These are phyloP conservation scores for Dolichallabes microphthalmus DNA, from an alignment of 2,113 vertebrate species.

Conservation along the genomic window DNA sequence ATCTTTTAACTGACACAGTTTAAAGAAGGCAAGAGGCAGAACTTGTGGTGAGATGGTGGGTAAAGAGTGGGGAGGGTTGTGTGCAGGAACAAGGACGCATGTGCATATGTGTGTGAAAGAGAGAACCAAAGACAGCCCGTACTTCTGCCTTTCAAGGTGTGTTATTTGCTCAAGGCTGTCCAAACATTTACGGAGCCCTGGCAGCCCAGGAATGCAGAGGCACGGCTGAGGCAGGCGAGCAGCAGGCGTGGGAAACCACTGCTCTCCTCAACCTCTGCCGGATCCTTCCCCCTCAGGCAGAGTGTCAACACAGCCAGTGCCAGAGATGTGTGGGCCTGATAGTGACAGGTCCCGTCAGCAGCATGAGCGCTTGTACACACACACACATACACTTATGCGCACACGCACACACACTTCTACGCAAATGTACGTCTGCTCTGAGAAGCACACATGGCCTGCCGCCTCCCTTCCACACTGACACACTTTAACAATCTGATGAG, in stretches of 20 bases:
- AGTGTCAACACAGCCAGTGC: conserved; percentile 87
- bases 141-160: conserved; percentile 92
- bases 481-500: conserved; percentile 70
- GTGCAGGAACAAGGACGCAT: conserved; percentile 28
- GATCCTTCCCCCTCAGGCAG: conserved; percentile 80
- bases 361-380: conserved; percentile 34
- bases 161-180: conserved; percentile 96
- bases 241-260: conserved; percentile 91
- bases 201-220: conserved; percentile 89
- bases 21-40: conserved; percentile 39
- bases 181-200: conserved; percentile 93
- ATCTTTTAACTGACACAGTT: conserved; percentile 48
- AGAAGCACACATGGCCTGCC: conserved; percentile 67
- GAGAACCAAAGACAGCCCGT: conserved; percentile 68
- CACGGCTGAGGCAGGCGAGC: conserved; percentile 75
- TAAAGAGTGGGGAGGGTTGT: conserved; percentile 51
- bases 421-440: conserved; percentile 47
- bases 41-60: conserved; percentile 46
- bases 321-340: conserved; percentile 89
- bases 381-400: conserved; percentile 41
- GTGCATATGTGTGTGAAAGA: conserved; percentile 53
- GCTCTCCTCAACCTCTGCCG: conserved; percentile 88
- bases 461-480: conserved; percentile 65
- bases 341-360: conserved; percentile 84
- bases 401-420: conserved; percentile 28